Conservation (phyloP, 1,140 invertebrate genomes). For the Zaprionus nigranus region DNA sequence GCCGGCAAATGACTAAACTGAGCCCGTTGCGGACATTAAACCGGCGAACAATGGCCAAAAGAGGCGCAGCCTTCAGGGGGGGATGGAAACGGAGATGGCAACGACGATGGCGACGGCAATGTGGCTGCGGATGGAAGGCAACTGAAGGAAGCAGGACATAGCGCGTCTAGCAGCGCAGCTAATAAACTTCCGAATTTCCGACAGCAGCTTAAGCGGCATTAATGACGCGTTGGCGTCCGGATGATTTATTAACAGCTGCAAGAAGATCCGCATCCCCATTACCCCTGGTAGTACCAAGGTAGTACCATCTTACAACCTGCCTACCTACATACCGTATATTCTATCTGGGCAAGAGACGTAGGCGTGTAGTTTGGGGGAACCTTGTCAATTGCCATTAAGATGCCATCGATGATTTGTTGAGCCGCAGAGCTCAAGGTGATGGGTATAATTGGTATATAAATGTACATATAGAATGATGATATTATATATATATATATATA, state of each 20-base stretch:
- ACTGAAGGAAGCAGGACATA: constrained; percentile 14
- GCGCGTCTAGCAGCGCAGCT: constrained; percentile 52
- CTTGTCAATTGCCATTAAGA: constrained; percentile 36
- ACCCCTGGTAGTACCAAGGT: not conserved
- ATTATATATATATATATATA: too few species aligned
- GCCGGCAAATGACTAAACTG: constrained; percentile 26
- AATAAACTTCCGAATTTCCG: constrained; percentile 62
- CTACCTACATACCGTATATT: not conserved
- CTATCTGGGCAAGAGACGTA: not conserved
- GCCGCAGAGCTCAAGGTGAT: not conserved
- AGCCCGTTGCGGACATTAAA: constrained; percentile 39
- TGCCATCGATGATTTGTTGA: constrained; percentile 17
- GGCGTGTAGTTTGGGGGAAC: not conserved
- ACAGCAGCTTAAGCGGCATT: constrained; percentile 64
- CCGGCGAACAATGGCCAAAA: constrained; percentile 6
- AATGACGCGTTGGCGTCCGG: constrained; percentile 55
- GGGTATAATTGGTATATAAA: not conserved
- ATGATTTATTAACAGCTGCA: constrained; percentile 56
- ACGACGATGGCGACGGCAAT: too few species aligned
- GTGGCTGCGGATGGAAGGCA: not conserved
- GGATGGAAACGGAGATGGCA: constrained; percentile 1
- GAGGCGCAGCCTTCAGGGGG: not conserved
- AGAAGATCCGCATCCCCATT: not conserved
- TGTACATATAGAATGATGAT: too few species aligned
- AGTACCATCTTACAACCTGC: not conserved